Evolutionary conservation across 2,113 vertebrate genomes (phyloP).

Genomic region (Ascaphus truei): DNA sequence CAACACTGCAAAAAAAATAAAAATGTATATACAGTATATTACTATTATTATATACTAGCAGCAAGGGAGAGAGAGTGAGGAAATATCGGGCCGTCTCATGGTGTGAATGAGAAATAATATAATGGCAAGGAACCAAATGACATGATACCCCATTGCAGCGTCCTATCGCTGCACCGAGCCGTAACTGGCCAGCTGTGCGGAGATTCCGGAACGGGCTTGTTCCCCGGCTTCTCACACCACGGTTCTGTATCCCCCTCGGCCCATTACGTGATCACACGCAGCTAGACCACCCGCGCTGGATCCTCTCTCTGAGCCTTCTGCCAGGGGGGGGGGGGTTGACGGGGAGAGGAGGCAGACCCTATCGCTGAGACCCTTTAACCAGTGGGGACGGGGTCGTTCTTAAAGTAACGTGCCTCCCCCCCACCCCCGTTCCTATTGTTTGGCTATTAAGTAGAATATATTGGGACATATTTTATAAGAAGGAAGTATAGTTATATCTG

Average conservation of each 20-base stretch:
- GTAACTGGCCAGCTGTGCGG: constrained; percentile 26
- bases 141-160: neutral
- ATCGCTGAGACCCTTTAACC: neutral
- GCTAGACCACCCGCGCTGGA: constrained; percentile 15
- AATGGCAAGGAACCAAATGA: neutral
- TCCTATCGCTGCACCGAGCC: constrained; percentile 17
- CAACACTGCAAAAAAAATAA: no score
- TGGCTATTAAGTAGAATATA: neutral
- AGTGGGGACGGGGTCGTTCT: neutral
- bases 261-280: constrained; percentile 28
- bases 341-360: neutral
- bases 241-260: constrained; percentile 13
- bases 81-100: neutral
- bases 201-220: neutral
- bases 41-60: neutral
- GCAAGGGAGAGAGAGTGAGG: neutral
- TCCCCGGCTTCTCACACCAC: constrained; percentile 16
- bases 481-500: neutral
- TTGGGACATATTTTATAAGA: neutral
- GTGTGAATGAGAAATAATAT: neutral
- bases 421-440: no score
- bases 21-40: neutral
- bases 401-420: no score
- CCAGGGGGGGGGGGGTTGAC: neutral
- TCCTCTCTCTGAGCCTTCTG: neutral